Percentiles rank a stretch among this genome's conserved stretches.
These are phyloP conservation scores for Drosophila buzzatii DNA, from an alignment of 2,888 invertebrate genomes.

Conservation along the genomic window DNA sequence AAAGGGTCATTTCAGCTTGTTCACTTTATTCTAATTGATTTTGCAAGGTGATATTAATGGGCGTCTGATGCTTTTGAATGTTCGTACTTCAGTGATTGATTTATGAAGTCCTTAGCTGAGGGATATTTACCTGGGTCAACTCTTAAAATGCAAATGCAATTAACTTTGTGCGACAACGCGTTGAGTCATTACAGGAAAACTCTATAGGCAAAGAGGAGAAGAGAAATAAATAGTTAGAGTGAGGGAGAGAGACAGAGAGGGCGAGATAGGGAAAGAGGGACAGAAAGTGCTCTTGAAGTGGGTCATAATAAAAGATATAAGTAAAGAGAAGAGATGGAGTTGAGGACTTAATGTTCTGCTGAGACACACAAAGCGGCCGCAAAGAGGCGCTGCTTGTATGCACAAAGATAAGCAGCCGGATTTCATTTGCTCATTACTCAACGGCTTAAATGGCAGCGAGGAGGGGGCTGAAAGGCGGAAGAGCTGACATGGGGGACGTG, in stretches of 20 bases:
- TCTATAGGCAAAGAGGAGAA: not conserved
- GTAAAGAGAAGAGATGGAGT: conserved; percentile 31
- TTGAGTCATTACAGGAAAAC: conserved; percentile 17
- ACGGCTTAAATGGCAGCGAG: conserved; percentile 57
- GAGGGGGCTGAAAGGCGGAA: conserved; percentile 2
- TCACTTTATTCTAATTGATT: conserved; percentile 35
- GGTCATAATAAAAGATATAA: conserved; percentile 12
- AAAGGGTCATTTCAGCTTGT: not conserved
- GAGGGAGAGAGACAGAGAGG: not conserved
- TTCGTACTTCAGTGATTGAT: conserved; percentile 2
- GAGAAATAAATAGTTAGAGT: not conserved
- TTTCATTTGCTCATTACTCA: conserved; percentile 80
- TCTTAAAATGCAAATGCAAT: conserved; percentile 44
- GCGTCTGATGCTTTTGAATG: conserved; percentile 4
- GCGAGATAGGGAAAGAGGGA: not conserved
- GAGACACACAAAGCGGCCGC: conserved; percentile 72
- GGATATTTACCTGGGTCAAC: conserved; percentile 11
- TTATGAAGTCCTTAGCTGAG: conserved; percentile 5
- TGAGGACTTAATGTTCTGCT: conserved; percentile 64
- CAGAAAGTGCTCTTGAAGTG: conserved; percentile 6
- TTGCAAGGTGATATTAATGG: conserved; percentile 25
- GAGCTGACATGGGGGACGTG: not conserved
- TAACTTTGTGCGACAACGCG: conserved; percentile 30
- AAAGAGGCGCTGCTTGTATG: conserved; percentile 70
- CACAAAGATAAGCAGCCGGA: conserved; percentile 73